phyloP scores from a whole-genome alignment of 92 coral and sea anemone genomes.

The Umimayanthus chanpuru region DNA sequence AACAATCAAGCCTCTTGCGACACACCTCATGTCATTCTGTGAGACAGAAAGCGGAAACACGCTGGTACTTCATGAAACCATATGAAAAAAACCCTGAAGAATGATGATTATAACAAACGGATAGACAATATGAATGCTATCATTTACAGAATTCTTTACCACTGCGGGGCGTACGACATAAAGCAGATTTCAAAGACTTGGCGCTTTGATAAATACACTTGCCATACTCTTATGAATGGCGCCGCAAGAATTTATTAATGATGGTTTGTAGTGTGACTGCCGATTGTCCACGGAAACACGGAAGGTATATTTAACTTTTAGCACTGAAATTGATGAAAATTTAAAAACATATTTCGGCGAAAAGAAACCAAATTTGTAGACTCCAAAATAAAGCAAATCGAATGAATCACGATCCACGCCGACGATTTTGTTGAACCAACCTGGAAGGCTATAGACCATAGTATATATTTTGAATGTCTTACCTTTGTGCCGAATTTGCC shows the following conservation, averaged over 20 bases:
- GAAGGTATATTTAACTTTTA: neutral
- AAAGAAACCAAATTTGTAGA: neutral
- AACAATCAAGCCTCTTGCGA: slow-evolving; percentile 27
- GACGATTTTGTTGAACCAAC: neutral
- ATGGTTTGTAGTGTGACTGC: neutral
- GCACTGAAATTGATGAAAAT: neutral
- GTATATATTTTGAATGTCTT: neutral
- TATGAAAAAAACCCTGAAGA: neutral
- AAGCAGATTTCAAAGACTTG: neutral
- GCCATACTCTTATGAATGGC: neutral
- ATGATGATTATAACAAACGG: neutral
- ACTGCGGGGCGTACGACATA: neutral
- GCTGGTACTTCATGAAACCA: slow-evolving; percentile 29
- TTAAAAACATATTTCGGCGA: neutral
- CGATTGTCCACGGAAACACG: neutral
- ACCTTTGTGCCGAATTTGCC: neutral
- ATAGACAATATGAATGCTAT: neutral
- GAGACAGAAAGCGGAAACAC: slow-evolving; percentile 34
- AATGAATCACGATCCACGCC: neutral
- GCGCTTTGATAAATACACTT: neutral
- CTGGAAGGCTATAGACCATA: neutral
- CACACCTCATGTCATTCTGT: slow-evolving; percentile 11
- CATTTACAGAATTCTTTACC: neutral
- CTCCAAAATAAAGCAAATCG: neutral
- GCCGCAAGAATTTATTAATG: neutral